A percentile compares a stretch with the other conserved stretches of the same genome.
Evolutionary conservation across 2,888 invertebrate species (phyloP).

Genomic region (Fissipunctia ypsillon): DNA sequence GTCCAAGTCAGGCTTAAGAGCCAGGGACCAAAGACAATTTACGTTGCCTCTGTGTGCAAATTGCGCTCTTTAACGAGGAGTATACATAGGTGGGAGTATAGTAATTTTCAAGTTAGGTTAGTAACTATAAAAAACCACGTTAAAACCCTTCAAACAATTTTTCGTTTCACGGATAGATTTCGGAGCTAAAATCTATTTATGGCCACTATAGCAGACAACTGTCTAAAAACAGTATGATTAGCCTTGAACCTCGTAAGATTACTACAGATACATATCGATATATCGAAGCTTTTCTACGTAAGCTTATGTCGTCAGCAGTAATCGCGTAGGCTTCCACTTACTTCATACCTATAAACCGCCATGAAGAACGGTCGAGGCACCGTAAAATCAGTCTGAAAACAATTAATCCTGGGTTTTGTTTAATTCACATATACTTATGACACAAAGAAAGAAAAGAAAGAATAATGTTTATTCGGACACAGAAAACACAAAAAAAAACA

Average conservation of each 20-base stretch:
- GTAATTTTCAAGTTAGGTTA: neutral
- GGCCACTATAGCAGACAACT: neutral
- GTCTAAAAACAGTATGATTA: conserved; percentile 1
- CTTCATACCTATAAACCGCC: neutral
- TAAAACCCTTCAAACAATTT: neutral
- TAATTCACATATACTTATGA: no score
- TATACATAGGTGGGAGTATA: no score
- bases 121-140: neutral
- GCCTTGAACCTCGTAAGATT: conserved; percentile 15
- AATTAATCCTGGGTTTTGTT: neutral
- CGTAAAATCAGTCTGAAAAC: neutral
- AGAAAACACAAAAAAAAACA: no score
- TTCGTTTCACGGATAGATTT: neutral
- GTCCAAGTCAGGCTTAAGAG: no score
- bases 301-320: conserved; percentile 2
- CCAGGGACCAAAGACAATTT: no score
- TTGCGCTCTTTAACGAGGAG: no score
- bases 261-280: neutral
- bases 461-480: no score
- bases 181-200: neutral
- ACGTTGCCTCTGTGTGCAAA: no score
- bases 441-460: no score
- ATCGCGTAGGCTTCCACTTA: neutral
- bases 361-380: neutral
- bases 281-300: neutral